Conservation (phyloP, 2,888 invertebrate genomes). For the Campoplex nolae region DNA sequence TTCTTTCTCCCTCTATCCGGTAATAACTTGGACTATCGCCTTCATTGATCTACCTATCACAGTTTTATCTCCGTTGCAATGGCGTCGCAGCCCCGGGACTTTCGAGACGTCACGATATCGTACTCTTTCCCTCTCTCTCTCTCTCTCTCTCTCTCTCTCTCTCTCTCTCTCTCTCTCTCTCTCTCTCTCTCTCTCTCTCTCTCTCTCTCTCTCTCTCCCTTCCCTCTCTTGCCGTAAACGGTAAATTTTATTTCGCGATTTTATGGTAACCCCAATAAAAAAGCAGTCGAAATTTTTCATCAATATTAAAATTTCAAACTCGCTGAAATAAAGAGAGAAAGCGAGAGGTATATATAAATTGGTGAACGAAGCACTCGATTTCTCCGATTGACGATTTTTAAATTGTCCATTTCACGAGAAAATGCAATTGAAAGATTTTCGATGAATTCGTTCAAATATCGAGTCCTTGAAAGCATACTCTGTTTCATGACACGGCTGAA, state of each 20-base stretch:
- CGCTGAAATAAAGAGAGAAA: neutral
- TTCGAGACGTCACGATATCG: slow-evolving; percentile 53
- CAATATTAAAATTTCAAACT: slow-evolving; percentile 21
- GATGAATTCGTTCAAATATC: neutral
- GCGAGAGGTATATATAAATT: neutral
- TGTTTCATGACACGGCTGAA: neutral
- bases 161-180: too few relatives aligned
- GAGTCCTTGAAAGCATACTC: neutral
- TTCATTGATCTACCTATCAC: slow-evolving; percentile 84
- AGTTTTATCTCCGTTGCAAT: slow-evolving; percentile 83
- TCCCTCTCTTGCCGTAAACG: slow-evolving; percentile 44
- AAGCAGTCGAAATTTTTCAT: slow-evolving; percentile 35
- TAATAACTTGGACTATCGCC: slow-evolving; percentile 84
- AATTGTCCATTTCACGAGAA: neutral
- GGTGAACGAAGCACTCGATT: neutral
- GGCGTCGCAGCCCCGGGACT: slow-evolving; percentile 82
- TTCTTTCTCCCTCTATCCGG: slow-evolving; percentile 83
- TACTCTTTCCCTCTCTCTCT: slow-evolving; percentile 29
- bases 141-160: slow-evolving; percentile 54
- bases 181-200: slow-evolving; percentile 52
- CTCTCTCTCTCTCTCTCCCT: slow-evolving; percentile 44
- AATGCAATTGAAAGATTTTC: slow-evolving; percentile 26
- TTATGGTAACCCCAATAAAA: slow-evolving; percentile 23
- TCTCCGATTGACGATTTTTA: neutral
- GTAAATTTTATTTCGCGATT: slow-evolving; percentile 45